Evolutionary conservation across 2,113 vertebrate genomes (phyloP), one percentile per base, ranked within the genome.

Genomic region (Corythornis vintsioides): DNA sequence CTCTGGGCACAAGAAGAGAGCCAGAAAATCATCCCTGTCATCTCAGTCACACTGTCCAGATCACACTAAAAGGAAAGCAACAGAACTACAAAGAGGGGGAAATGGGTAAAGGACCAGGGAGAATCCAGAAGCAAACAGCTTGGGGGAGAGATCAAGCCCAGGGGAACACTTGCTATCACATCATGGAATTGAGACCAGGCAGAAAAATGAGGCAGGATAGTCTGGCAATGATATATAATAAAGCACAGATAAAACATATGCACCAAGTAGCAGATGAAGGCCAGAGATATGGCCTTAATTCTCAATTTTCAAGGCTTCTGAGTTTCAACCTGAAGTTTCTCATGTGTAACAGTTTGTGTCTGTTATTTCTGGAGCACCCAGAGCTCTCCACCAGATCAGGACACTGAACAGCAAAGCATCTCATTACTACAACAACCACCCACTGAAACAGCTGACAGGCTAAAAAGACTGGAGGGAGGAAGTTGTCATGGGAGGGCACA

Each of bases 91-190:
- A 83, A 77, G 31, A 28, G 91, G 25, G 6, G 83, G 25, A 79
- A 94, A 82, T 12, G 15, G 14, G 9, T 22, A 10, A 82, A 60
- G 21, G 24, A 69, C 25, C 9, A 57, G 31, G 6, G 7, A 72
- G 59, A 59, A 84, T 14, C 11, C 17, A 42, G 13, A 3, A 73
- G 24, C 12, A 82, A 86, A 72, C 5, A 66, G 38, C 17, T 9
- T 50, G 0, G 1, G 7, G 17, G 22, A 74, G 45, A 86, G 31
- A 38, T 0, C 64, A 26, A 78, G 16, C 43, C 9, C 2, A 3
- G 0, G 14, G 12, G 21, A 6, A 67, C 8, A 9, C 29, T n/a
- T 65, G 20, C 13, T 40, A 40, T 1, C 0, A 16, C 55, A 72
- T 59, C 17, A 52, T 9, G 13, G n/a, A 86, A 57, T 5, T 33